Evolutionary conservation across 2,888 invertebrate genomes (phyloP).

Genomic region (Eristalinus aeneus): DNA sequence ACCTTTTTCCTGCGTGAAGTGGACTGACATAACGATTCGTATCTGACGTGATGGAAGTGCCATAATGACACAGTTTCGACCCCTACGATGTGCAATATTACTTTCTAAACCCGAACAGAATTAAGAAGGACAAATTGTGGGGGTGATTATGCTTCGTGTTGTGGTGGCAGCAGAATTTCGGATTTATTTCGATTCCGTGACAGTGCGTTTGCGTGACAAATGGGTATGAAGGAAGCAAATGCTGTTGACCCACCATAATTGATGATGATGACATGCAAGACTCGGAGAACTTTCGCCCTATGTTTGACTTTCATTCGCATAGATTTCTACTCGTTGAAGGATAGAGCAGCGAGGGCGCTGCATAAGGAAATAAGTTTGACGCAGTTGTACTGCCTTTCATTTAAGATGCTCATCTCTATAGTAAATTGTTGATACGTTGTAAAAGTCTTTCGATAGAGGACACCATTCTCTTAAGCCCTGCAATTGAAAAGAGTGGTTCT

Average conservation of each 20-base stretch:
- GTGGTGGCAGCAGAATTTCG: neutral
- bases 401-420: too few relatives aligned
- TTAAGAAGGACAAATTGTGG: neutral
- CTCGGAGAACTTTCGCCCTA: neutral
- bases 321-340: neutral
- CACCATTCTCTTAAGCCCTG: too few relatives aligned
- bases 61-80: neutral
- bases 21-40: neutral
- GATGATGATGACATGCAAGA: neutral
- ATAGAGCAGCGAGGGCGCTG: too few relatives aligned
- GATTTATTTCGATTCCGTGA: neutral
- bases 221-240: neutral
- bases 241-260: neutral
- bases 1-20: neutral
- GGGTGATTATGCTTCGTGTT: neutral
- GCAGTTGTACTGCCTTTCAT: too few relatives aligned
- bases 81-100: neutral
- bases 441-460: too few relatives aligned
- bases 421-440: too few relatives aligned
- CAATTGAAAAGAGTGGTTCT: too few relatives aligned
- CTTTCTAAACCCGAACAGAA: neutral
- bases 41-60: neutral
- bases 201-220: neutral
- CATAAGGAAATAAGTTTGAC: too few relatives aligned
- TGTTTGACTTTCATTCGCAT: neutral